Percentiles rank a stretch among this genome's conserved stretches.
phyloP scores from a whole-genome alignment of 1,140 invertebrate genomes.

The Brachionus koreanus region DNA sequence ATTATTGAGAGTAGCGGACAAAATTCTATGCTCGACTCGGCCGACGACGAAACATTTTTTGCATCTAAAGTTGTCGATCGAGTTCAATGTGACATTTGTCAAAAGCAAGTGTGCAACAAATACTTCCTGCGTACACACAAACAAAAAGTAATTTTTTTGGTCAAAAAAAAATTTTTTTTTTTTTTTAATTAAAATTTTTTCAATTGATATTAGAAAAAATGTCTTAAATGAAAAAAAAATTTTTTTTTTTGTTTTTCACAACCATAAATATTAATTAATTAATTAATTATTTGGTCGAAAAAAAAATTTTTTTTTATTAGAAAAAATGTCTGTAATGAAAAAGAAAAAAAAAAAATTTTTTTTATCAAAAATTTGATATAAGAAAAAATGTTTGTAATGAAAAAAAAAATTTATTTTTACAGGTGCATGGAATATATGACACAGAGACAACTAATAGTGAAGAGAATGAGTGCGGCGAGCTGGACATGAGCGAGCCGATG shows the following conservation, averaged over 20 bases:
- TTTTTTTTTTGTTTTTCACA: too few relatives aligned
- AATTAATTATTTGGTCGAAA: too few relatives aligned
- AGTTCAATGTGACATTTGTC: constrained; percentile 90
- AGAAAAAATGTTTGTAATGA: not conserved
- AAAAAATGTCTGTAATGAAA: constrained; percentile 74
- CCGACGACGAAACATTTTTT: constrained; percentile 39
- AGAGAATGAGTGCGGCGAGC: constrained; percentile 26
- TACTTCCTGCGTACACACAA: constrained; percentile 99
- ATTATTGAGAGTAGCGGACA: constrained; percentile 31
- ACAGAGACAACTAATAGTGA: not conserved
- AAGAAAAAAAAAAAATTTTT: not conserved
- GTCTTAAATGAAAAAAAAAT: too few relatives aligned
- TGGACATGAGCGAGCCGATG: not conserved
- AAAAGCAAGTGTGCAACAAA: constrained; percentile 93
- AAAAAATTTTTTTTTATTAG: not conserved
- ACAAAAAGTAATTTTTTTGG: constrained; percentile 70
- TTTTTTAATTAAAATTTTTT: too few relatives aligned
- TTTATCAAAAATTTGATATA: not conserved
- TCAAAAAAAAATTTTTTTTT: too few relatives aligned
- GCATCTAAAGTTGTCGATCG: constrained; percentile 61
- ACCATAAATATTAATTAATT: too few relatives aligned
- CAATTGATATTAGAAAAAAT: too few relatives aligned
- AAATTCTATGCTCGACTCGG: not conserved
- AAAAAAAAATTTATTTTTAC: not conserved
- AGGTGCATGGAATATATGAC: constrained; percentile 40